Percentiles rank a stretch among this genome's conserved stretches.
These are phyloP conservation scores for Melanogrammus aeglefinus DNA, from an alignment of 2,797 vertebrate species.

Conservation along the genomic window DNA sequence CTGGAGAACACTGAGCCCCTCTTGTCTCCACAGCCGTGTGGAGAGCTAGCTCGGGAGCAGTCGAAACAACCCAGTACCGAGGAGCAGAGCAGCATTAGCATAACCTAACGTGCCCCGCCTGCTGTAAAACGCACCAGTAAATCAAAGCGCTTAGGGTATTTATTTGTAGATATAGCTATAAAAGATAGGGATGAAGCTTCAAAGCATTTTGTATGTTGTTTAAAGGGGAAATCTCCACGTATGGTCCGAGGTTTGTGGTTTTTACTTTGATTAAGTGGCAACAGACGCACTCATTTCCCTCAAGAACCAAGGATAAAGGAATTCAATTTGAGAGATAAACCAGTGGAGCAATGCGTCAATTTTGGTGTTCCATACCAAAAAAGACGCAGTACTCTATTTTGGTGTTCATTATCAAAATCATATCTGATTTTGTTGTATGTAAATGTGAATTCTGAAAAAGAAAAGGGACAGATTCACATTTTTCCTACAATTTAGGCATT, in stretches of 20 bases:
- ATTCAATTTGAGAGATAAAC: slow-evolving; percentile 36
- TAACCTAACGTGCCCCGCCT: background rate
- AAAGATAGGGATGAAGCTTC: background rate
- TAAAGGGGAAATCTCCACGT: background rate
- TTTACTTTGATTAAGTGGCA: slow-evolving; percentile 17
- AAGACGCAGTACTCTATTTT: no score
- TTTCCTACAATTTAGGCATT: no score
- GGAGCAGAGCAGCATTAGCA: background rate
- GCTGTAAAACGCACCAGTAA: background rate
- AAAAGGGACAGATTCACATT: no score
- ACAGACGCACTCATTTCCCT: slow-evolving; percentile 28
- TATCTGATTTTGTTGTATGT: no score
- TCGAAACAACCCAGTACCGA: background rate
- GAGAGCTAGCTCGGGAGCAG: slow-evolving; percentile 8
- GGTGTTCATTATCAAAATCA: no score
- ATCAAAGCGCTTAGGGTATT: background rate
- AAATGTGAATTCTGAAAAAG: no score
- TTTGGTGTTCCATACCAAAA: no score
- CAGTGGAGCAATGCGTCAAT: slow-evolving; percentile 12
- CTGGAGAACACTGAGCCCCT: slow-evolving; percentile 36
- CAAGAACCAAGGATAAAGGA: slow-evolving; percentile 30
- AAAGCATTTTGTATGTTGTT: background rate
- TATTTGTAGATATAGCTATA: background rate
- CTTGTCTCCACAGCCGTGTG: slow-evolving; percentile 32
- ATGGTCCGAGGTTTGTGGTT: background rate